Percentiles rank a stretch among this genome's conserved stretches.
Evolutionary conservation across 2,888 invertebrate species (phyloP).

Genomic region (Cephus pulcher): DNA sequence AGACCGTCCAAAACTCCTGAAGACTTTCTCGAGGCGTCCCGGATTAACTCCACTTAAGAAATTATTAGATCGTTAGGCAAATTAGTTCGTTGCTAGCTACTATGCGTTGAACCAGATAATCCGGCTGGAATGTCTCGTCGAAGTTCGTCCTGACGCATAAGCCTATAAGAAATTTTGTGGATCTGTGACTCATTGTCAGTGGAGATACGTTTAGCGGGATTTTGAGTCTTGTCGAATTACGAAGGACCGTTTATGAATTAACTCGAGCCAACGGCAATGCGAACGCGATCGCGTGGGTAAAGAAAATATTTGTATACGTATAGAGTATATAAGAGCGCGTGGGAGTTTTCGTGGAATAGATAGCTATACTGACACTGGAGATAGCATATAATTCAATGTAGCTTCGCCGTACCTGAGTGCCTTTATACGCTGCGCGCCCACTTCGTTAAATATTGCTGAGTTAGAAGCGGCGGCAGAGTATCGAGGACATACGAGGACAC

Average conservation of each 20-base stretch:
- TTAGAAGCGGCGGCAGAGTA: background rate
- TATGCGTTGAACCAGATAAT: background rate
- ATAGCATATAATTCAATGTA: background rate
- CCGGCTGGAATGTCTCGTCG: background rate
- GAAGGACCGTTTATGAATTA: background rate
- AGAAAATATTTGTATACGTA: background rate
- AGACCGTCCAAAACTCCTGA: background rate
- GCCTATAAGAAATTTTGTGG: background rate
- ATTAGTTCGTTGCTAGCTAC: background rate
- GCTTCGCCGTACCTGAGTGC: background rate
- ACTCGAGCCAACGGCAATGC: background rate
- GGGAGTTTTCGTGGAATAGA: background rate
- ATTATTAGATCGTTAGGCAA: slow-evolving; percentile 10
- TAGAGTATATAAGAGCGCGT: background rate
- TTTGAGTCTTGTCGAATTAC: background rate
- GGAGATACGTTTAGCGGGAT: background rate
- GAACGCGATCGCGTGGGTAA: background rate
- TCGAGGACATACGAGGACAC: background rate
- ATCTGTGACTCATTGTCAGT: background rate
- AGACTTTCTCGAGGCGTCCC: background rate
- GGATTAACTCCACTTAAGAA: background rate
- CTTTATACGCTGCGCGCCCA: background rate
- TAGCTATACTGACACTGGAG: background rate
- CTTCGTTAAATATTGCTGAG: background rate
- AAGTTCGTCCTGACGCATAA: background rate